Base-by-base conservation (phyloP, 2,888 invertebrate species). In the Cosmorhoe ocellata region DNA sequence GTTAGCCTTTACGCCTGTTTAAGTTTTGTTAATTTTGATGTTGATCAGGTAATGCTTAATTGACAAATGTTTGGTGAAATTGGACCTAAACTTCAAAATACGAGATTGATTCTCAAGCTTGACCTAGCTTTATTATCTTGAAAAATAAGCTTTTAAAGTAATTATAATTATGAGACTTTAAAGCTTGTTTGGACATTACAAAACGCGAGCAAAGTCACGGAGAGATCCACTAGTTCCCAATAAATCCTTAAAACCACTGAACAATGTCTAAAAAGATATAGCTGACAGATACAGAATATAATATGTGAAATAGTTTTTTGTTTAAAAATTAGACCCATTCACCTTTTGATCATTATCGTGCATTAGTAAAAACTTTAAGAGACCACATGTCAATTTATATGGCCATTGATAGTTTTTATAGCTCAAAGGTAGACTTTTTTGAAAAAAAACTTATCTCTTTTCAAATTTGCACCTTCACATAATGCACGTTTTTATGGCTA, bases 391-490 rank as follows among this genome's bases (percentile, higher is more conserved):
- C 82, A 79, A 81, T 81, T 74, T 68, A 67, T 71, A 65, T 56
- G 40, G 64, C 70, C 75, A 78, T 80, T 80, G 73, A 77, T 74
- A 63, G 58, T 66, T 76, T 79, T 79, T 77, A 47, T 33, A 33
- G 45, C 48, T 52, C 71, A 72, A 74, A 24, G 24, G 74, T 74
- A 74, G 58, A 55, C 56, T 66, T 66, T 64, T 57, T 56, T 65
- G 14, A 1, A 11, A 42, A 5, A 7, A 42, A 49, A 53, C 33
- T 56, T 64, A 56, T 60, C 66, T 71, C 76, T 76, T 74, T 80
- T 76, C 73, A 63, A 80, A 81, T 85, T 87, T 79, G 79, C 83
- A 81, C 83, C 81, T 73, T 69, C 59, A 64, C 68, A 72, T 74
- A 73, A 81, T 74, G 71, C 64, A 56, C 58, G 71, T 82, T 83